These are phyloP conservation scores for Lycaon pictus DNA, from an alignment of 2,113 vertebrate genomes.

Conservation along the genomic window DNA sequence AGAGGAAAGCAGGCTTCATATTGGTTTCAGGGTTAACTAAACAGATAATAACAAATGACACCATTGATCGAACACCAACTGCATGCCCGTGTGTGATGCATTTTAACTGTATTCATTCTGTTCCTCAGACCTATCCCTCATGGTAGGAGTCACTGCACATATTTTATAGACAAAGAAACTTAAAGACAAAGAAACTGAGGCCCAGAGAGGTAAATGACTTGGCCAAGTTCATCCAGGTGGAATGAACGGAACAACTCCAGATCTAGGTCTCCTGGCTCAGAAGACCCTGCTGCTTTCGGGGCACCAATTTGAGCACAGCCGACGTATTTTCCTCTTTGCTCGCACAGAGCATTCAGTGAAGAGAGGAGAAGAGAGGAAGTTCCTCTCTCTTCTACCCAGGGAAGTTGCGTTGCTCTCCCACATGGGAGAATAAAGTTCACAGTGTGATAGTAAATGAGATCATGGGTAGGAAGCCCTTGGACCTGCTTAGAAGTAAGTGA, in stretches of 20 bases:
- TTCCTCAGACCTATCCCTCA: not conserved
- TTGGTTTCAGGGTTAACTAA: not conserved
- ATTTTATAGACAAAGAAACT: not conserved
- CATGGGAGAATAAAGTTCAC: constrained; percentile 45
- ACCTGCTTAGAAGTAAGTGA: constrained; percentile 79
- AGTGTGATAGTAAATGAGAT: constrained; percentile 74
- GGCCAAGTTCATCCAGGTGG: not conserved
- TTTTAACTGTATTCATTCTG: not conserved
- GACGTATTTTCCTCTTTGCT: not conserved
- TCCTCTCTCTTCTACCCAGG: constrained; percentile 59
- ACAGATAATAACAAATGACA: not conserved
- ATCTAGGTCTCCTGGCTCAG: not conserved
- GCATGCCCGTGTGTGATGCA: not conserved
- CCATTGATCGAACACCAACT: not conserved
- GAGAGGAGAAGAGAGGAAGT: not conserved
- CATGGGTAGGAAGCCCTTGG: constrained; percentile 77
- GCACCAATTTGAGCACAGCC: not conserved
- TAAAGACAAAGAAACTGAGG: not conserved
- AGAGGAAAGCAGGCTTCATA: not conserved
- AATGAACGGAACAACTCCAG: not conserved
- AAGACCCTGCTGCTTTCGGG: not conserved
- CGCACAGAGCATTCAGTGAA: not conserved
- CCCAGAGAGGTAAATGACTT: not conserved
- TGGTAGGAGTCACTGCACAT: not conserved
- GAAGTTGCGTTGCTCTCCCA: constrained; percentile 44